These are phyloP conservation scores for Ictidomys tridecemlineatus DNA, from an alignment of 2,113 vertebrate genomes.

Conservation along the genomic window DNA sequence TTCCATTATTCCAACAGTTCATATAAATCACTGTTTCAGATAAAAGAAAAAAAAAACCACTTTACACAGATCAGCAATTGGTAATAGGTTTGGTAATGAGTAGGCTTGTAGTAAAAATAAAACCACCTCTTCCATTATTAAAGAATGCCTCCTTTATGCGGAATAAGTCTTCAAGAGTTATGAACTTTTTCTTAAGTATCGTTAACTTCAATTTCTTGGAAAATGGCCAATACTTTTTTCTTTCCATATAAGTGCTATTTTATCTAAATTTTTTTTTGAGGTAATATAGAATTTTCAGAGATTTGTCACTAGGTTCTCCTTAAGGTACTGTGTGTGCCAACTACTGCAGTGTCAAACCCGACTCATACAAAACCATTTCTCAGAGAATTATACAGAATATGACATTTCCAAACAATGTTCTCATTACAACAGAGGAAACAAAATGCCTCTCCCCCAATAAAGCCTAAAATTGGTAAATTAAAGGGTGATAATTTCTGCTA, in stretches of 20 bases:
- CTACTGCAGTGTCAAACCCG: constrained; percentile 29
- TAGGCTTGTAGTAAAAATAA: constrained; percentile 79
- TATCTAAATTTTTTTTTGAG: constrained; percentile 58
- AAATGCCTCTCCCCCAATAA: not conserved
- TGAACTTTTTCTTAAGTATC: constrained; percentile 69
- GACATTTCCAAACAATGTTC: constrained; percentile 65
- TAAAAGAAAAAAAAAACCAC: constrained; percentile 68
- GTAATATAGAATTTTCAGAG: constrained; percentile 68
- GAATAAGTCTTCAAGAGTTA: constrained; percentile 60
- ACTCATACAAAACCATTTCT: constrained; percentile 61
- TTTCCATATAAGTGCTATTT: constrained; percentile 58
- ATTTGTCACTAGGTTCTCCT: constrained; percentile 57
- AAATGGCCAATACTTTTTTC: constrained; percentile 70
- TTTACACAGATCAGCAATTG: constrained; percentile 80
- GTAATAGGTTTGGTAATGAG: constrained; percentile 77
- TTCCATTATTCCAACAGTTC: constrained; percentile 85
- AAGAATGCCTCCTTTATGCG: constrained; percentile 73
- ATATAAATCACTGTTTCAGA: constrained; percentile 82
- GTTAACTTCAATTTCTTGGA: constrained; percentile 61
- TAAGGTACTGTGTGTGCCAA: constrained; percentile 29
- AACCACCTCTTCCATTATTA: constrained; percentile 71
- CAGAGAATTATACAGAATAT: constrained; percentile 68
- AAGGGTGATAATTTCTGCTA: not conserved
- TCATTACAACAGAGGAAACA: constrained; percentile 65
- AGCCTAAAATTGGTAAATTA: not conserved